These are phyloP conservation scores for Agrenia bidenticulata DNA, from an alignment of 2,888 invertebrate genomes.

Conservation along the genomic window DNA sequence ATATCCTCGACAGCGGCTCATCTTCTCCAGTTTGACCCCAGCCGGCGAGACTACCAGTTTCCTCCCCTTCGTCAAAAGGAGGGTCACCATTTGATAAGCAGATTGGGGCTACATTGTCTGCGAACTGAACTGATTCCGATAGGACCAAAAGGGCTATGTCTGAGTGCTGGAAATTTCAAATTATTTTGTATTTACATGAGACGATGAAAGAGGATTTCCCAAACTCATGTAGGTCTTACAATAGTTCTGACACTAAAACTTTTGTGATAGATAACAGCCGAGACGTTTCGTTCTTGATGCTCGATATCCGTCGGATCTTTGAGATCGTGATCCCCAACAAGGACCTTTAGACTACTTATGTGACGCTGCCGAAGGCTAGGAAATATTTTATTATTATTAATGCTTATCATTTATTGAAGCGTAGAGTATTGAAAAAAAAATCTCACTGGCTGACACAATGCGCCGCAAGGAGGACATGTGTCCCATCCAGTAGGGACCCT, in stretches of 20 bases:
- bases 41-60: conserved; percentile 31
- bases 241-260: conserved; percentile 80
- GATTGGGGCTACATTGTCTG: conserved; percentile 71
- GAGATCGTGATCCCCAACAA: conserved; percentile 81
- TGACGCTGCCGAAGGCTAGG: conserved; percentile 68
- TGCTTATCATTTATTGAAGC: too few species aligned
- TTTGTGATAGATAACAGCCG: conserved; percentile 79
- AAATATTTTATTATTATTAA: too few species aligned
- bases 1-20: conserved; percentile 19
- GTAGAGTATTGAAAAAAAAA: neutral
- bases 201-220: neutral
- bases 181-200: neutral
- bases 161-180: conserved; percentile 24
- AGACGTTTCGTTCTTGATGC: conserved; percentile 76
- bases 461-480: conserved; percentile 79
- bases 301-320: conserved; percentile 57
- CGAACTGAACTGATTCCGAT: conserved; percentile 73
- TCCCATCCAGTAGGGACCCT: conserved; percentile 60
- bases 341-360: conserved; percentile 75
- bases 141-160: conserved; percentile 69
- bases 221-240: conserved; percentile 59
- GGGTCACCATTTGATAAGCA: conserved; percentile 61
- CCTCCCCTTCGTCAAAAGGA: conserved; percentile 64
- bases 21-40: conserved; percentile 32
- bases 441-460: conserved; percentile 67